Evolutionary conservation across 64 coral and sea anemone species (phyloP).

Genomic region (Actinia tenebrosa): DNA sequence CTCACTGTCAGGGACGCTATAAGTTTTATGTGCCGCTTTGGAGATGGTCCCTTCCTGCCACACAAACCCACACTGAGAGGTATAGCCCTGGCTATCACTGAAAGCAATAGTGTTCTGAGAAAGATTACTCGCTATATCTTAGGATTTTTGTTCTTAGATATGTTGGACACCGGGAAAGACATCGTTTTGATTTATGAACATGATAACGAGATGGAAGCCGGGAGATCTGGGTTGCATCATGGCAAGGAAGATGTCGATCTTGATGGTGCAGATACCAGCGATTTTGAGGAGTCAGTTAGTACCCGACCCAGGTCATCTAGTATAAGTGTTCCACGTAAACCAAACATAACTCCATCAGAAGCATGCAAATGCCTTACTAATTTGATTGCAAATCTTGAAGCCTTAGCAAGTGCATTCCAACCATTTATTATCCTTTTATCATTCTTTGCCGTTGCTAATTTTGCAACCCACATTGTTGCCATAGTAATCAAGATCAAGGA

Average conservation of each 20-base stretch:
- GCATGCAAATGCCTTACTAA: slow-evolving; percentile 70
- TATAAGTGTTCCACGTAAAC: slow-evolving; percentile 33
- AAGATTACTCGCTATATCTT: slow-evolving; percentile 26
- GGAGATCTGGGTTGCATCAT: neutral
- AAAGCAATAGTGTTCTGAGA: slow-evolving; percentile 36
- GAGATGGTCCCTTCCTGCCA: slow-evolving; percentile 75
- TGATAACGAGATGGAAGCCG: neutral
- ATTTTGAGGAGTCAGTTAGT: neutral
- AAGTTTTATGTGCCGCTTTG: slow-evolving; percentile 83
- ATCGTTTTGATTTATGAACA: slow-evolving; percentile 80
- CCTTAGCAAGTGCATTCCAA: slow-evolving; percentile 61
- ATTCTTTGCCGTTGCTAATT: slow-evolving; percentile 85
- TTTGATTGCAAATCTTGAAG: slow-evolving; percentile 68
- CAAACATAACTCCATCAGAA: slow-evolving; percentile 51
- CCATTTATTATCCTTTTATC: slow-evolving; percentile 69
- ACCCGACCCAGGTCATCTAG: slow-evolving; percentile 25
- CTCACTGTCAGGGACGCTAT: slow-evolving; percentile 74
- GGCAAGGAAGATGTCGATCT: neutral
- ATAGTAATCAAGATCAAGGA: slow-evolving; percentile 42
- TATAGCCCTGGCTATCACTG: slow-evolving; percentile 7
- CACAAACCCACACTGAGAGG: slow-evolving; percentile 9
- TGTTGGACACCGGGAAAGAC: slow-evolving; percentile 60
- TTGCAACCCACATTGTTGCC: slow-evolving; percentile 84
- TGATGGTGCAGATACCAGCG: neutral
- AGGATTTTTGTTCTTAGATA: slow-evolving; percentile 80